Percentiles rank a stretch among this genome's conserved stretches.
Evolutionary conservation across 2,113 vertebrate species (phyloP).

Genomic region (Lonchura striata): DNA sequence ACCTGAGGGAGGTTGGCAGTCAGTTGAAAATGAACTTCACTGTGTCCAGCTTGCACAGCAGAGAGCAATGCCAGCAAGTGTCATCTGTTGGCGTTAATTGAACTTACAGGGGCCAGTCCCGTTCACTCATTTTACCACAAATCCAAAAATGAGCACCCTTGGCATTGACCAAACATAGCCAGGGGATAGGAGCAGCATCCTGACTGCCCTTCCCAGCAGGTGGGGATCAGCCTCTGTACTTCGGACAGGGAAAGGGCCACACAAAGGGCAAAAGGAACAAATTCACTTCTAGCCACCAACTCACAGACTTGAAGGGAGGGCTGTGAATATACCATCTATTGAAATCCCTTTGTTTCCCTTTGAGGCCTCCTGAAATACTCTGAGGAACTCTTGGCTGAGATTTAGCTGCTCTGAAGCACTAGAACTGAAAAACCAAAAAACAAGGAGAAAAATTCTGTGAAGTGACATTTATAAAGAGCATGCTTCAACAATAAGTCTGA

Average conservation of each 20-base stretch:
- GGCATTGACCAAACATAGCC: fast-evolving
- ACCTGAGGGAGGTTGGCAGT: neutral
- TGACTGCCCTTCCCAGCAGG: neutral
- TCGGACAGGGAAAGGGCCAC: neutral
- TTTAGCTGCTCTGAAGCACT: neutral
- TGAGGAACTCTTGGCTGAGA: neutral
- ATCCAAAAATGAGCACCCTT: neutral
- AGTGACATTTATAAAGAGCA: neutral
- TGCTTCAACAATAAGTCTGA: neutral
- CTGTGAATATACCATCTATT: neutral
- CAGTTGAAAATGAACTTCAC: neutral
- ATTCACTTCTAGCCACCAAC: neutral
- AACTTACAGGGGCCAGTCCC: neutral
- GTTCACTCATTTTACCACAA: neutral
- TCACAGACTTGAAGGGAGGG: neutral
- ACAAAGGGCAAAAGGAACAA: neutral
- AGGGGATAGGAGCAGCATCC: neutral
- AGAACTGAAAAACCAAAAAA: neutral
- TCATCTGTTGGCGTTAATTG: neutral
- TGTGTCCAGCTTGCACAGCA: neutral
- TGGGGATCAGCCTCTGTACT: neutral
- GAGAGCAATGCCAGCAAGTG: neutral
- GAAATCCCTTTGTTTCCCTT: neutral
- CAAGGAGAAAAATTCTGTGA: neutral
- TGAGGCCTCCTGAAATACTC: neutral